Evolutionary conservation across 2,113 vertebrate genomes (phyloP), one percentile per base, ranked within the genome.

Genomic region (Silurus meridionalis): DNA sequence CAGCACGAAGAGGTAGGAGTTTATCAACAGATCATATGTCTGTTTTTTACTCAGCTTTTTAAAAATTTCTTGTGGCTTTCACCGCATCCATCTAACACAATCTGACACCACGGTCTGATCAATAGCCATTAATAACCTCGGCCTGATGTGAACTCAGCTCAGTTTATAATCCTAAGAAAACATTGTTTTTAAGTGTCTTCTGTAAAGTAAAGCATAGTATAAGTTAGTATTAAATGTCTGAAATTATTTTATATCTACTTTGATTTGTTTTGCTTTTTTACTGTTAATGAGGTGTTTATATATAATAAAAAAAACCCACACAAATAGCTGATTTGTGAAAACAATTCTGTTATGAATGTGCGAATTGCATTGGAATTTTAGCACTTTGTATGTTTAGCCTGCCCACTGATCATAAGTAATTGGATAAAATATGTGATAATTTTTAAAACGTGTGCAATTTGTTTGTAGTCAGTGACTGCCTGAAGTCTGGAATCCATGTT

Each of bases 1-100:
- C 94, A 94, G n/a, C 93, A 93, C 90, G 92, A 95, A 83, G 94
- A 97, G 97, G 97, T 97, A 95, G 90, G 82, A 6, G 66, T 64
- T 67, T 52, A 55, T 80, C 37, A 60, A 50, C 37, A 82, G 55
- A 90, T 88, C 85, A 77, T 48, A 80, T 88, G 80, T 25, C 64
- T 82, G 55, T 21, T 79, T 83, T 87, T 85, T 82, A 80, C 63
- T 78, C 8, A 0, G 69, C 82, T 82, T 69, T 85, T 21, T 15
- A 66, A 60, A 87, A 58, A 55, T 79, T 79, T 79, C 82, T 82
- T 72, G 58, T 82, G 66, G 64, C 28, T 66, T 87, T 10, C 37
- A 64, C 52, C 8, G 10, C 83, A 85, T 87, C 86, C 55, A 82
- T 89, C 55, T 69, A 67, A 82, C 60, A 8, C 7, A 63, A 23